phyloP scores from a whole-genome alignment of 2,888 invertebrate genomes.

The Cataglyphis albicans region DNA sequence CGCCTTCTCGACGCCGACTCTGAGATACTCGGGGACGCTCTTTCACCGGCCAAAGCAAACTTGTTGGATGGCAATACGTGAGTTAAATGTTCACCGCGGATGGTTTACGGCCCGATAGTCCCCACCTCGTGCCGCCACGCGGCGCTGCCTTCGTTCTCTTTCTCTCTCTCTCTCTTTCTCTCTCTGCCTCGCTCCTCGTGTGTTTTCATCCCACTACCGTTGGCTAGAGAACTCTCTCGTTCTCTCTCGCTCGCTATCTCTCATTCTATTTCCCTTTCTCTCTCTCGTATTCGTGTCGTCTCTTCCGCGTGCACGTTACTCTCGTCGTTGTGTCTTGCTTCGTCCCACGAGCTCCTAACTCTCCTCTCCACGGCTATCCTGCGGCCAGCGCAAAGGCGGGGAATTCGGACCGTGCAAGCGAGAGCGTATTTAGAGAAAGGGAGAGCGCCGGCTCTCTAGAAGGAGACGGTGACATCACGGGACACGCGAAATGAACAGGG shows the following conservation, averaged over 20 bases:
- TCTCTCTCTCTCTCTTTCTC: conserved; percentile 73
- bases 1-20: conserved; percentile 68
- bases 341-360: conserved; percentile 66
- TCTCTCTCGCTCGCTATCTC: conserved; percentile 59
- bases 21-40: conserved; percentile 77
- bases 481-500: conserved; percentile 72
- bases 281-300: conserved; percentile 60
- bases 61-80: conserved; percentile 86
- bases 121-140: conserved; percentile 87
- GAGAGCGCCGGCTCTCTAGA: conserved; percentile 60
- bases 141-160: conserved; percentile 84
- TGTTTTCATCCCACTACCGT: conserved; percentile 57
- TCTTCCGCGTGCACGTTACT: conserved; percentile 39
- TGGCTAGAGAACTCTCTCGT: conserved; percentile 45
- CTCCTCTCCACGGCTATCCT: conserved; percentile 67
- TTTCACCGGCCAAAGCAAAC: conserved; percentile 86
- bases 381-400: conserved; percentile 79
- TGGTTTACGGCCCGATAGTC: conserved; percentile 88
- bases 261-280: conserved; percentile 60
- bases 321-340: conserved; percentile 47
- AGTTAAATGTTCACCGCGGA: conserved; percentile 87
- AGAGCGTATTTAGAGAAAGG: conserved; percentile 62
- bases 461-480: conserved; percentile 57
- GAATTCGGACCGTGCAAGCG: conserved; percentile 72
- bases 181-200: conserved; percentile 60